These are phyloP conservation scores for Turritopsis rubra DNA, from an alignment of 30 jellyfish, hydroid and myxozoan genomes.

Conservation along the genomic window DNA sequence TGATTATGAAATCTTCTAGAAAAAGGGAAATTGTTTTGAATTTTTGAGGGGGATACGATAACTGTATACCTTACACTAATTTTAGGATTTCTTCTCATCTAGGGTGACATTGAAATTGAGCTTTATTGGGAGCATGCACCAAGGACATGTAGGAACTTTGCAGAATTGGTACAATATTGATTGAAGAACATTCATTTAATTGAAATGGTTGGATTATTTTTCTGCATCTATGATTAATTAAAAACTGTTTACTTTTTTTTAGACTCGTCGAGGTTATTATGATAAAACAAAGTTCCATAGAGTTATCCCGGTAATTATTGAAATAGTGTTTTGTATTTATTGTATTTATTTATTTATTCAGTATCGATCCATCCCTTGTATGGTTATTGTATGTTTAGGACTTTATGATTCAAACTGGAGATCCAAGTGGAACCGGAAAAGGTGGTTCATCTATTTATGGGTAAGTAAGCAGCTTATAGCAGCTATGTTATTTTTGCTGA, in stretches of 20 bases:
- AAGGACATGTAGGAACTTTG: slow-evolving; percentile 78
- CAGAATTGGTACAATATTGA: slow-evolving; percentile 67
- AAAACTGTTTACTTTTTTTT: not conserved
- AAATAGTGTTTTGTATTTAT: too few relatives aligned
- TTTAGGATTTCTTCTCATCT: not conserved
- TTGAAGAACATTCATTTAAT: not conserved
- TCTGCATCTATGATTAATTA: not conserved
- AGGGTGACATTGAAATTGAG: slow-evolving; percentile 89
- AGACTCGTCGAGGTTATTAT: slow-evolving; percentile 95
- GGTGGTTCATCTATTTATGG: slow-evolving; percentile 99
- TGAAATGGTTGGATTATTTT: not conserved
- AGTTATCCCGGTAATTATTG: slow-evolving; percentile 61
- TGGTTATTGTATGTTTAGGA: slow-evolving; percentile 34
- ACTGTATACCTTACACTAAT: too few relatives aligned
- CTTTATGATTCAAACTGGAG: slow-evolving; percentile 96
- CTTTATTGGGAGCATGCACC: slow-evolving; percentile 97
- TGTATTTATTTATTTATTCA: not conserved
- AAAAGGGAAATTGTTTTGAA: too few relatives aligned
- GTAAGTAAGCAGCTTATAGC: slow-evolving; percentile 44
- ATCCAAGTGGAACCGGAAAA: slow-evolving; percentile 98
- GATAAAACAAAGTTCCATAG: slow-evolving; percentile 80
- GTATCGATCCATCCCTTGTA: not conserved
- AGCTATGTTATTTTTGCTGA: too few relatives aligned
- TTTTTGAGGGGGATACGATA: too few relatives aligned
- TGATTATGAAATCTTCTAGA: too few relatives aligned